These are phyloP conservation scores for Heliconius hewitsoni DNA, from an alignment of 1,140 invertebrate species.

Conservation along the genomic window DNA sequence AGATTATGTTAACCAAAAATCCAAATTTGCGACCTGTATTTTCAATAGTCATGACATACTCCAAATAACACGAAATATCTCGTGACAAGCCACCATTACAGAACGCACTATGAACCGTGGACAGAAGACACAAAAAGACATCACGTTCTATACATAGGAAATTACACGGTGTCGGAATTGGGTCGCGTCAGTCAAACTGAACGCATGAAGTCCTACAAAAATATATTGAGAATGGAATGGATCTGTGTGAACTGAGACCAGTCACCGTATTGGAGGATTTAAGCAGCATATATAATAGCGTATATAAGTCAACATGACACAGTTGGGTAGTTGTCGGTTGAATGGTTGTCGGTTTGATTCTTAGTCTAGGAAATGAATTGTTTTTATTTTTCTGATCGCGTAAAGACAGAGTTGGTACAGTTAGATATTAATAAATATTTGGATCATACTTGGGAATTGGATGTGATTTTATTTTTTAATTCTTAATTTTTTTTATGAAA, in stretches of 20 bases:
- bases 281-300: neutral
- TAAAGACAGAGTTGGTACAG: too few relatives aligned
- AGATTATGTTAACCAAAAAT: too few relatives aligned
- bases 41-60: neutral
- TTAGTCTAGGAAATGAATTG: too few relatives aligned
- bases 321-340: too few relatives aligned
- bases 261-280: neutral
- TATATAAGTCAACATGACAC: neutral
- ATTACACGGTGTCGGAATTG: constrained; percentile 4
- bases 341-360: too few relatives aligned
- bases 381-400: too few relatives aligned
- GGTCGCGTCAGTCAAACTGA: constrained; percentile 5
- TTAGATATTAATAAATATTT: too few relatives aligned
- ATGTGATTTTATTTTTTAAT: too few relatives aligned
- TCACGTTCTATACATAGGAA: neutral
- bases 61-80: neutral
- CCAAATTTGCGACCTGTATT: neutral
- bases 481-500: too few relatives aligned
- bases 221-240: neutral
- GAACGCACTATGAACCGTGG: neutral
- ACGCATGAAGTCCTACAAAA: neutral
- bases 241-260: neutral
- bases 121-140: constrained; percentile 3
- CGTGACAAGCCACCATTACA: neutral
- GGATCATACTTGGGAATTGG: too few relatives aligned